These are phyloP conservation scores for Hippocampus kuda DNA, from an alignment of 2,797 vertebrate species.

Conservation along the genomic window DNA sequence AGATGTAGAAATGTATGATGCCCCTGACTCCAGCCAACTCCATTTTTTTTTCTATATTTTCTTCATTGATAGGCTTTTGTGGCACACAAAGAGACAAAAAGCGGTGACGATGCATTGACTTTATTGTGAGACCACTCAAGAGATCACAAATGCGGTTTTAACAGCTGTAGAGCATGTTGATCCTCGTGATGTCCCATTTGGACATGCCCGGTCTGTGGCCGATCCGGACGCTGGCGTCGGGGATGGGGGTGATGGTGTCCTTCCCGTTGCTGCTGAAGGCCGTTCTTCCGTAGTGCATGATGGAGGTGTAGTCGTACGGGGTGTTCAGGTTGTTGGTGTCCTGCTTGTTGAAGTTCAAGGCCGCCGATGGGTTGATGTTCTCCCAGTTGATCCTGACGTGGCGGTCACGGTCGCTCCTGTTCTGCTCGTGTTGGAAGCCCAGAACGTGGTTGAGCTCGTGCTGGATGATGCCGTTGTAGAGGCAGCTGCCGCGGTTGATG, in stretches of 20 bases:
- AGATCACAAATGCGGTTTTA: neutral
- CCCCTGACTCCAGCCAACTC: too few species aligned
- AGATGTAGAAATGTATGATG: too few species aligned
- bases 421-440: slow-evolving; percentile 5
- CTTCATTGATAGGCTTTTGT: neutral
- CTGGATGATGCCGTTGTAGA: slow-evolving; percentile 6
- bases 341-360: neutral
- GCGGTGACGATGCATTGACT: neutral
- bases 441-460: neutral
- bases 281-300: slow-evolving; percentile 4
- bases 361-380: neutral
- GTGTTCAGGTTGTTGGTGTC: slow-evolving; percentile 4
- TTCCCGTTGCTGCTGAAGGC: neutral
- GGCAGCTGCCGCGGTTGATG: neutral
- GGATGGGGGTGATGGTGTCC: slow-evolving; percentile 4
- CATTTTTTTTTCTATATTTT: neutral
- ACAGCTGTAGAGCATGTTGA: slow-evolving; percentile 1
- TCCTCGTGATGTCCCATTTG: neutral
- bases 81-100: neutral
- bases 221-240: neutral
- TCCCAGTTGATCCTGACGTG: slow-evolving; percentile 1
- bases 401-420: neutral
- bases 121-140: neutral
- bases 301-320: neutral
- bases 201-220: neutral